phyloP scores from a whole-genome alignment of 2,113 vertebrate species.

The Rhinichthys klamathensis region DNA sequence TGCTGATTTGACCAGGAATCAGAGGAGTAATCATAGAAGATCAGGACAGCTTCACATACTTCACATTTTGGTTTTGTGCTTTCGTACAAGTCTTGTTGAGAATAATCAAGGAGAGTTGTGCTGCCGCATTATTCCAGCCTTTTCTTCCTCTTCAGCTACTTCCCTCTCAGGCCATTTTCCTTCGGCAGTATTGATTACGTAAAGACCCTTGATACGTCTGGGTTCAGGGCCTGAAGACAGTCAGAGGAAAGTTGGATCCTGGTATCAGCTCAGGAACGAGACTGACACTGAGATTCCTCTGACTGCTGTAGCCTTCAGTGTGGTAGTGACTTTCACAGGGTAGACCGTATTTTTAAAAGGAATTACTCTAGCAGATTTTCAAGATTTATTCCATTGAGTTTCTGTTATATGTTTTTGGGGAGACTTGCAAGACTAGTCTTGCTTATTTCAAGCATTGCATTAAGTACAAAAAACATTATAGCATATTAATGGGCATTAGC shows the following conservation, averaged over 20 bases:
- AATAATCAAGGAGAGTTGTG: conserved; percentile 21
- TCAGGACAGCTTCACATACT: not conserved
- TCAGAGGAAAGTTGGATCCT: not conserved
- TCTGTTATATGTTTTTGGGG: not conserved
- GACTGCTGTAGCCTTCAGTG: not conserved
- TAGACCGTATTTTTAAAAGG: not conserved
- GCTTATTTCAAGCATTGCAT: no score
- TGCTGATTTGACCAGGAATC: conserved; percentile 18
- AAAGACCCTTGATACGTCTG: conserved; percentile 51
- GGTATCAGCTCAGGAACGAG: not conserved
- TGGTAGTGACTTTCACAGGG: not conserved
- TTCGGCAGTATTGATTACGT: conserved; percentile 65
- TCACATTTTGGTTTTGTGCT: not conserved
- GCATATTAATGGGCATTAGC: no score
- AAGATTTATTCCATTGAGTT: not conserved
- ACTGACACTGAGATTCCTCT: not conserved
- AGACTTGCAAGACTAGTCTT: no score
- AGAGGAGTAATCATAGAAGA: not conserved
- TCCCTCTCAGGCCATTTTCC: conserved; percentile 51
- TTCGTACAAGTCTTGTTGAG: conserved; percentile 11
- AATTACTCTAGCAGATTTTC: not conserved
- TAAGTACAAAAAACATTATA: no score
- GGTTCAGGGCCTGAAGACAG: not conserved
- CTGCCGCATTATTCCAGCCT: conserved; percentile 43
- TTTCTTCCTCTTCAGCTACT: conserved; percentile 39